Evolutionary conservation across 2,888 invertebrate species (phyloP).

Genomic region (Oligia latruncula): DNA sequence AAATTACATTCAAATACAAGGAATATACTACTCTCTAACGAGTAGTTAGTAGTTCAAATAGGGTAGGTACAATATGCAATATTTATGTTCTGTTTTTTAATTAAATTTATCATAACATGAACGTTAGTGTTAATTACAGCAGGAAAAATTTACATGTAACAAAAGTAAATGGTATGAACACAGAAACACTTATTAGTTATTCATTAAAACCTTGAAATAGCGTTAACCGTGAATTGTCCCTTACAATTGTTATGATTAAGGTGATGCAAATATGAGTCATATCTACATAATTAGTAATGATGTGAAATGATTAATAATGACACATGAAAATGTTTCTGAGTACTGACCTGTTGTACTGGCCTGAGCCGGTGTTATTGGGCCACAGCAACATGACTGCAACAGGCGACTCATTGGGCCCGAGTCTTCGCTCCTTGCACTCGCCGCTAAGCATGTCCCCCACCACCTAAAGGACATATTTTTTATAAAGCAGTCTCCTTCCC

Average conservation of each 20-base stretch:
- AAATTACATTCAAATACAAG: conserved; percentile 46
- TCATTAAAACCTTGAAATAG: conserved; percentile 20
- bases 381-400: conserved; percentile 95
- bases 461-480: conserved; percentile 84
- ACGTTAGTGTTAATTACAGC: conserved; percentile 38
- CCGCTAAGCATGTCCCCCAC: conserved; percentile 96
- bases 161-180: conserved; percentile 10
- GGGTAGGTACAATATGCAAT: conserved; percentile 40
- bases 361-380: conserved; percentile 92
- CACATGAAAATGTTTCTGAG: conserved; percentile 31
- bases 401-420: conserved; percentile 95
- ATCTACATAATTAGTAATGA: conserved; percentile 25
- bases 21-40: too few relatives aligned
- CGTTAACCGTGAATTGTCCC: conserved; percentile 1
- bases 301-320: conserved; percentile 16
- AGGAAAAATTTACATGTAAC: conserved; percentile 39
- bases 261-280: conserved; percentile 30
- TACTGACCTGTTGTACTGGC: conserved; percentile 87
- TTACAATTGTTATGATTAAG: conserved; percentile 23
- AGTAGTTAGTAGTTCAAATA: conserved; percentile 3
- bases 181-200: conserved; percentile 13
- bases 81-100: conserved; percentile 48
- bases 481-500: conserved; percentile 15
- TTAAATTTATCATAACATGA: conserved; percentile 42
- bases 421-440: conserved; percentile 97